phyloP scores from a whole-genome alignment of 2,888 invertebrate species.

The Tetragonisca angustula region DNA sequence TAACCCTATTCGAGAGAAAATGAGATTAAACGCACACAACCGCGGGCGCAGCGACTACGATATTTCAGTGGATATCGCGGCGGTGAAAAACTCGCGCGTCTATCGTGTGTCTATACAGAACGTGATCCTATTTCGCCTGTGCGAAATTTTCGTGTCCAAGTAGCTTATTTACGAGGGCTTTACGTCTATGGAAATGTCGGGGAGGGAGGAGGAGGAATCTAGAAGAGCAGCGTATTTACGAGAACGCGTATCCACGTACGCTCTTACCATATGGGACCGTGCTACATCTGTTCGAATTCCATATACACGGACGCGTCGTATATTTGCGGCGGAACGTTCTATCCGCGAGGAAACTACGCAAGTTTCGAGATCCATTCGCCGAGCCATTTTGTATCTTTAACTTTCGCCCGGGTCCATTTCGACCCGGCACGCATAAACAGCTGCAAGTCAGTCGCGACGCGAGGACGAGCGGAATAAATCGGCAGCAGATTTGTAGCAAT shows the following conservation, averaged over 20 bases:
- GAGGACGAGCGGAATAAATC: no score
- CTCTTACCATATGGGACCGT: constrained; percentile 19
- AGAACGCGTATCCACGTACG: neutral
- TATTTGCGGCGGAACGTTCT: neutral
- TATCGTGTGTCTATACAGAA: neutral
- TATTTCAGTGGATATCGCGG: constrained; percentile 13
- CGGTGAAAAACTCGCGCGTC: constrained; percentile 25
- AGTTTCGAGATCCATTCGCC: neutral
- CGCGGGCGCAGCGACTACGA: neutral
- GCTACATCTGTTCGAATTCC: constrained; percentile 36
- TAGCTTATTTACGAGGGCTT: constrained; percentile 40
- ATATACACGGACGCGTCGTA: neutral
- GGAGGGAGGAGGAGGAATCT: constrained; percentile 31
- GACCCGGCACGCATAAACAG: no score
- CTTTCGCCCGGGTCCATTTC: no score
- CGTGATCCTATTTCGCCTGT: neutral
- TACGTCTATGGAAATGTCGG: constrained; percentile 37
- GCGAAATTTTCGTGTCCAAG: constrained; percentile 30
- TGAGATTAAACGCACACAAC: constrained; percentile 3
- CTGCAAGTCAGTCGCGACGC: no score
- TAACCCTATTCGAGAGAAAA: constrained; percentile 9
- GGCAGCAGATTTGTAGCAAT: no score
- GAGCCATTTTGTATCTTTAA: no score
- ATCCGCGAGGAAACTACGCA: neutral
- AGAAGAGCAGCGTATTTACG: constrained; percentile 30